phyloP scores from a whole-genome alignment of 2,888 invertebrate species.

The Lysandra coridon region DNA sequence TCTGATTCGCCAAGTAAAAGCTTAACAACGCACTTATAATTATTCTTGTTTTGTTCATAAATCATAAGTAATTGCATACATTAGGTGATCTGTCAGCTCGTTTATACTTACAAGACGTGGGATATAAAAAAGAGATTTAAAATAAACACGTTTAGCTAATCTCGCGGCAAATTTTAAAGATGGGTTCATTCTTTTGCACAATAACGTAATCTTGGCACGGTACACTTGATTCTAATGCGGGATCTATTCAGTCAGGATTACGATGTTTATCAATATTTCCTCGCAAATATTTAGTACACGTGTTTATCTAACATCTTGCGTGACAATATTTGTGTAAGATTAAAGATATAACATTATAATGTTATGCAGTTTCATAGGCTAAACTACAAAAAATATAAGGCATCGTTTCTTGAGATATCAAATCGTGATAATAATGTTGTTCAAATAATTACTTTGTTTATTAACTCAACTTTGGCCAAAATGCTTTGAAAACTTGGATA shows the following conservation, averaged over 20 bases:
- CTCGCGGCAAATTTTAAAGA: slow-evolving; percentile 24
- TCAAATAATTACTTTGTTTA: not conserved
- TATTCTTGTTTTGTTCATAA: not conserved
- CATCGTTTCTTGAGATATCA: too few relatives aligned
- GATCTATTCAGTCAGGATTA: slow-evolving; percentile 65
- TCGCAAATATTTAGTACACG: slow-evolving; percentile 60
- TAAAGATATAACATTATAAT: slow-evolving; percentile 49
- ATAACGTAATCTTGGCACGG: slow-evolving; percentile 72
- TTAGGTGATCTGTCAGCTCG: not conserved
- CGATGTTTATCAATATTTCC: slow-evolving; percentile 72
- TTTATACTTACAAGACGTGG: not conserved
- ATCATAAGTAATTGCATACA: not conserved
- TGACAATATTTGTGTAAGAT: slow-evolving; percentile 70
- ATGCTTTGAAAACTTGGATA: too few relatives aligned
- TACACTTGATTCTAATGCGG: slow-evolving; percentile 76
- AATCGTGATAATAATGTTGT: too few relatives aligned
- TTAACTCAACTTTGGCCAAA: not conserved
- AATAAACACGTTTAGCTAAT: slow-evolving; percentile 33
- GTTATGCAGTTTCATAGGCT: not conserved
- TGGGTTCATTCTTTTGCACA: slow-evolving; percentile 59
- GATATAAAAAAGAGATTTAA: slow-evolving; percentile 2
- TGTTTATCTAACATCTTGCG: slow-evolving; percentile 52
- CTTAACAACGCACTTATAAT: not conserved
- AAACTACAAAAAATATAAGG: not conserved
- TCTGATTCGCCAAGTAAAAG: too few relatives aligned